Conservation (phyloP, 2,113 vertebrate species). For the Tychaedon coryphoeus region DNA sequence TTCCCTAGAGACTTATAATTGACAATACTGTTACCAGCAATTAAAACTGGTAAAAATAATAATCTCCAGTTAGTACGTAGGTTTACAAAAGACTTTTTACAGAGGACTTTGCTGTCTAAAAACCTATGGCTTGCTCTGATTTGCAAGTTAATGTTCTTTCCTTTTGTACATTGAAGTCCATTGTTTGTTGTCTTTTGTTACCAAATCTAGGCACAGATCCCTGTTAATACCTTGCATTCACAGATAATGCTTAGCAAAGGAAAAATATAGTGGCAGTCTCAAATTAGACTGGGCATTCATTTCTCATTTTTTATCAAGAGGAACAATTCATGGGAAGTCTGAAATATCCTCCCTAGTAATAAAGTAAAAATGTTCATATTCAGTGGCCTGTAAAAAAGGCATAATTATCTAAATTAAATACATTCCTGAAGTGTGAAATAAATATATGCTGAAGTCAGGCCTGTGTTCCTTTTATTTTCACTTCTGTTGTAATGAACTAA, state of each 20-base stretch:
- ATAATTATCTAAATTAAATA: constrained; percentile 1
- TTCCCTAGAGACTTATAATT: background rate
- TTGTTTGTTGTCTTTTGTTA: background rate
- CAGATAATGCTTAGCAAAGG: background rate
- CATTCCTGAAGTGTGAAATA: constrained; percentile 16
- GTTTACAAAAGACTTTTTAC: background rate
- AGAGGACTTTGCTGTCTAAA: background rate
- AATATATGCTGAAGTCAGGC: background rate
- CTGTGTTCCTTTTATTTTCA: background rate
- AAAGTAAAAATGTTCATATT: background rate
- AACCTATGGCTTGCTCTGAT: background rate
- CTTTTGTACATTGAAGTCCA: background rate
- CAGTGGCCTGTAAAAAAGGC: background rate
- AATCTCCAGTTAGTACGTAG: background rate
- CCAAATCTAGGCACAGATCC: background rate
- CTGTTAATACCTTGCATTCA: background rate
- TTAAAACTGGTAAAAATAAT: background rate
- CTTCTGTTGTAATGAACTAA: background rate
- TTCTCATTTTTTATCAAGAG: background rate
- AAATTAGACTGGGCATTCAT: background rate
- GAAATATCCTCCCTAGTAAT: background rate
- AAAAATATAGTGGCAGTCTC: background rate
- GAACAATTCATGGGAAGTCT: background rate
- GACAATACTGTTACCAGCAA: background rate
- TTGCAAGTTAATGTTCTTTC: background rate